A percentile compares a stretch with the other conserved stretches of the same genome.
These are phyloP conservation scores for Periparus ater DNA, from an alignment of 2,797 vertebrate species.

Conservation along the genomic window DNA sequence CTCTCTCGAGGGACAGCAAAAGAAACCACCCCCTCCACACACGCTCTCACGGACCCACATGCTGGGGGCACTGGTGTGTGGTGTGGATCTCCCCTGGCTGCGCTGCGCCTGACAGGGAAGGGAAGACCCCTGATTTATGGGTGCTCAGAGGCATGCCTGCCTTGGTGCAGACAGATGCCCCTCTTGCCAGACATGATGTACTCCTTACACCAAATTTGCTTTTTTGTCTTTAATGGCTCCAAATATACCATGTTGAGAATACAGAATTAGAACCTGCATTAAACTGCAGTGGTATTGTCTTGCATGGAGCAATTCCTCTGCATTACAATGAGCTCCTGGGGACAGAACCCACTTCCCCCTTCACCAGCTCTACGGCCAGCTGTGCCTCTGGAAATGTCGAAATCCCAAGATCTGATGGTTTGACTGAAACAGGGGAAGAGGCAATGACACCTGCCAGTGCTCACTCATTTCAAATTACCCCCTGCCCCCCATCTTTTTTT, in stretches of 20 bases:
- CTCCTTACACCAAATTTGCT: not conserved
- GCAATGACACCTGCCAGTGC: accelerated
- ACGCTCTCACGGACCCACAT: accelerated
- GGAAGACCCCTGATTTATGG: not conserved
- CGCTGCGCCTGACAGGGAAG: not conserved
- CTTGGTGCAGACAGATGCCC: not conserved
- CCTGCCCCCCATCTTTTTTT: accelerated
- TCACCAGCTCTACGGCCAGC: not conserved
- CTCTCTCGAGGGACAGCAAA: not conserved
- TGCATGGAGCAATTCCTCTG: not conserved
- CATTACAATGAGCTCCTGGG: not conserved
- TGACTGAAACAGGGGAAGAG: not conserved
- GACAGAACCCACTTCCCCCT: not conserved
- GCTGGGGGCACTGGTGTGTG: not conserved
- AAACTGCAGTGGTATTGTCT: not conserved
- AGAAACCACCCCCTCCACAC: not conserved
- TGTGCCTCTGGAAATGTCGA: not conserved
- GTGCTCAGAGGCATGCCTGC: not conserved
- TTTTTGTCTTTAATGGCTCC: not conserved
- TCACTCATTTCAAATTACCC: not conserved
- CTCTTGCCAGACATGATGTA: accelerated
- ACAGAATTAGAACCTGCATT: not conserved
- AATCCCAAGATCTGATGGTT: not conserved
- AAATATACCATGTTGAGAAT: not conserved
- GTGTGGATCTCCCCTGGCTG: not conserved